These are phyloP conservation scores for Pollenia angustigena DNA, from an alignment of 2,888 invertebrate genomes.

Conservation along the genomic window DNA sequence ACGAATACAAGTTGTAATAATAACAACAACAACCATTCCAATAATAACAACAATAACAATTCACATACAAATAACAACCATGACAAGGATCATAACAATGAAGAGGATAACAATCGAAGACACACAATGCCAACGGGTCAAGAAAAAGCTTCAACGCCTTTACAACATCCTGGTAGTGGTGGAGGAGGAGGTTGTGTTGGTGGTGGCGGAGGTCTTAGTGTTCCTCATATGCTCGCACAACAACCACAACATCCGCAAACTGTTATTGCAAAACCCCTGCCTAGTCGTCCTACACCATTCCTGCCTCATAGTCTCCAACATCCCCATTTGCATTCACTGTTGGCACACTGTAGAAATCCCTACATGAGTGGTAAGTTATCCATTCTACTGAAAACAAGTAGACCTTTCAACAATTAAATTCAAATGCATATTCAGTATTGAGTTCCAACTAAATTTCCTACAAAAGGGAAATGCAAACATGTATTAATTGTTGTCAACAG, in stretches of 20 bases:
- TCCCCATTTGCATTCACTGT: constrained; percentile 91
- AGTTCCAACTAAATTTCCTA: constrained; percentile 24
- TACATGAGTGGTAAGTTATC: constrained; percentile 88
- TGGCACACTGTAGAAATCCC: constrained; percentile 93
- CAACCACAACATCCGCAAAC: constrained; percentile 77
- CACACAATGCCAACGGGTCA: constrained; percentile 81
- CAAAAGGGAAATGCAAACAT: constrained; percentile 28
- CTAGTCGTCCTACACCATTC: constrained; percentile 89
- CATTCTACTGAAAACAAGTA: constrained; percentile 1
- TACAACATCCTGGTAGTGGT: constrained; percentile 50
- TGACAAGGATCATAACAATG: constrained; percentile 78
- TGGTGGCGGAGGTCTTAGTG: constrained; percentile 24
- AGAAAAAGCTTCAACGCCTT: constrained; percentile 66
- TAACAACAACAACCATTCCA: constrained; percentile 74
- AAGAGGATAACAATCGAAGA: constrained; percentile 67
- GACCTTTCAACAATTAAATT: background rate
- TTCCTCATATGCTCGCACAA: constrained; percentile 55
- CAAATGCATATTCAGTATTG: constrained; percentile 12
- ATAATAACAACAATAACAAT: constrained; percentile 79
- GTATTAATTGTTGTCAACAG: constrained; percentile 66
- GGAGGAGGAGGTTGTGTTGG: constrained; percentile 40
- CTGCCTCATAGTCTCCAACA: constrained; percentile 90
- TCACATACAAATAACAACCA: constrained; percentile 72
- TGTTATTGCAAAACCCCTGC: constrained; percentile 92
- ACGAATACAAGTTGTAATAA: constrained; percentile 77